A percentile compares a stretch with the other conserved stretches of the same genome.
Evolutionary conservation across 2,797 vertebrate genomes (phyloP).

Genomic region (Bucorvus abyssinicus): DNA sequence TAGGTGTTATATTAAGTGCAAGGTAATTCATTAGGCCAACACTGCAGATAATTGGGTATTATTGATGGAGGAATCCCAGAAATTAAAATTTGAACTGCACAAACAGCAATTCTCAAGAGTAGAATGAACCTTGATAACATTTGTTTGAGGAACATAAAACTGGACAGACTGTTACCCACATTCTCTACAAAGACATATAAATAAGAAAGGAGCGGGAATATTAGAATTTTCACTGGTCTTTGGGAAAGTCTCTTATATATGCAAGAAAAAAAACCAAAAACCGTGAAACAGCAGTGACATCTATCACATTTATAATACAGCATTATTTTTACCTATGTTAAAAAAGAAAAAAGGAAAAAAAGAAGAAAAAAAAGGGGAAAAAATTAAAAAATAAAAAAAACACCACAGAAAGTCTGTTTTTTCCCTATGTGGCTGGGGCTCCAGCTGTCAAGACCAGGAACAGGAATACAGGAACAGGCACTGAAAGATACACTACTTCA

Average conservation of each 20-base stretch:
- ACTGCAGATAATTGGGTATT: not conserved
- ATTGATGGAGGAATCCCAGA: not conserved
- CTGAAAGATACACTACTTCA: not conserved
- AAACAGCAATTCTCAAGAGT: not conserved
- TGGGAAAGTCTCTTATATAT: not conserved
- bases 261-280: not conserved
- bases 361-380: no score
- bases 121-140: not conserved
- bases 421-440: not conserved
- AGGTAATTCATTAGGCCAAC: not conserved
- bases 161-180: not conserved
- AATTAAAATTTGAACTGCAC: not conserved
- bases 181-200: not conserved
- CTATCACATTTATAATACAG: not conserved
- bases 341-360: not conserved
- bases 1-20: not conserved
- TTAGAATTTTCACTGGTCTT: not conserved
- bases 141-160: not conserved
- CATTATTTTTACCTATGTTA: not conserved
- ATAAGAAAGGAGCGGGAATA: not conserved
- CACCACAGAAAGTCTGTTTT: not conserved
- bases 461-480: not conserved
- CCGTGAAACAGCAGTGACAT: not conserved
- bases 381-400: no score
- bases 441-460: not conserved